These are phyloP conservation scores for Acanthacorydalis orientalis DNA, from an alignment of 2,888 invertebrate species.

Conservation along the genomic window DNA sequence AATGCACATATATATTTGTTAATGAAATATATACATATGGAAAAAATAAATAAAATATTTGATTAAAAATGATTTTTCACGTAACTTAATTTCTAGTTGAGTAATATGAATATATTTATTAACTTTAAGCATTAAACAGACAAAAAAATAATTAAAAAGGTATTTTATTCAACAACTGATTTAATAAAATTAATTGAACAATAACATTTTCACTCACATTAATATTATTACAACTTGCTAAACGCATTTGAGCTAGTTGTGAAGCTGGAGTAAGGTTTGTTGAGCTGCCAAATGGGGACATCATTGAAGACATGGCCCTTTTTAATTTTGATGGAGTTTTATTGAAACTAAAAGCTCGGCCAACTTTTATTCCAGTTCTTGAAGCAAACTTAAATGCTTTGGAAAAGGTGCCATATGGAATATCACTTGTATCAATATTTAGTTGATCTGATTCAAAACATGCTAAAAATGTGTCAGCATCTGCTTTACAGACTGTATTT, in stretches of 20 bases:
- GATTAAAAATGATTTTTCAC: too few relatives aligned
- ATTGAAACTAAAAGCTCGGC: constrained; percentile 87
- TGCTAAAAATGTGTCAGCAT: constrained; percentile 71
- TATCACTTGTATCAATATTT: constrained; percentile 76
- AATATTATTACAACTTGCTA: constrained; percentile 74
- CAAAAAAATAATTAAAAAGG: too few relatives aligned
- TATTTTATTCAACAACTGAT: too few relatives aligned
- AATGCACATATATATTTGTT: too few relatives aligned
- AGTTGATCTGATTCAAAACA: constrained; percentile 59
- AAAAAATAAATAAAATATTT: too few relatives aligned
- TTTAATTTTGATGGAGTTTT: constrained; percentile 88
- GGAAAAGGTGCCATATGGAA: constrained; percentile 66
- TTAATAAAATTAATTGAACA: too few relatives aligned
- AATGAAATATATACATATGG: too few relatives aligned
- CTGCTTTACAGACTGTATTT: constrained; percentile 80
- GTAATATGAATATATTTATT: too few relatives aligned
- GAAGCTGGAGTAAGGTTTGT: constrained; percentile 69
- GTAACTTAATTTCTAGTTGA: too few relatives aligned
- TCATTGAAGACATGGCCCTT: constrained; percentile 87
- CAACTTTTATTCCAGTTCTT: constrained; percentile 72
- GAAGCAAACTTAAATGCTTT: constrained; percentile 84
- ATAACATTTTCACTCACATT: constrained; percentile 40
- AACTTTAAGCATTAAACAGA: too few relatives aligned
- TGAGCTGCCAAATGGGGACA: constrained; percentile 76
- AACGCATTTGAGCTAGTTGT: constrained; percentile 69